Evolutionary conservation across 1,140 invertebrate genomes (phyloP).

Genomic region (Lepidotrigona ventralis): DNA sequence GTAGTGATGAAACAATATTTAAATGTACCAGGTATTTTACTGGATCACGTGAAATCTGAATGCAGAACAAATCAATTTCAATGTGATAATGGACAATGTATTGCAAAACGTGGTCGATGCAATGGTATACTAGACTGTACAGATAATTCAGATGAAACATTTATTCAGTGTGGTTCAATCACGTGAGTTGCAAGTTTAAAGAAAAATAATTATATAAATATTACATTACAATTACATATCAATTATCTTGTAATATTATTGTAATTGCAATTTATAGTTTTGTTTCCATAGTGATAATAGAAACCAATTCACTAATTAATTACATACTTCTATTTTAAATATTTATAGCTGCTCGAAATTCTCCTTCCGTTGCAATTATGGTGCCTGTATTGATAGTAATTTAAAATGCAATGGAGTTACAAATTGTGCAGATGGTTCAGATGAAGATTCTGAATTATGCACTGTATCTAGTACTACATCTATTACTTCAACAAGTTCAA

Average conservation of each 20-base stretch:
- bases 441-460: conserved; percentile 80
- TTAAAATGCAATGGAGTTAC: conserved; percentile 81
- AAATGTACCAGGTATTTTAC: conserved; percentile 39
- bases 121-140: conserved; percentile 81
- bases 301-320: background rate
- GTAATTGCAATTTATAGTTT: background rate
- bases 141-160: conserved; percentile 83
- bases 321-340: conserved; percentile 1
- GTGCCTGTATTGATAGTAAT: conserved; percentile 82
- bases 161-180: conserved; percentile 76
- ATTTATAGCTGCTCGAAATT: conserved; percentile 73
- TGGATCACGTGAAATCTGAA: conserved; percentile 23
- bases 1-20: conserved; percentile 83
- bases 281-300: background rate
- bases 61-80: conserved; percentile 59
- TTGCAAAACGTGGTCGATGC: conserved; percentile 72
- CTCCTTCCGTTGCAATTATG: conserved; percentile 82
- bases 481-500: too few species aligned
- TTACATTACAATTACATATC: background rate
- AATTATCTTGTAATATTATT: background rate
- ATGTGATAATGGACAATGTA: conserved; percentile 75
- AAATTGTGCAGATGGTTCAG: conserved; percentile 86
- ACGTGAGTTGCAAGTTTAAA: conserved; percentile 47
- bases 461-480: background rate
- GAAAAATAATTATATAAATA: background rate